These are phyloP conservation scores for Hypercompe scribonia DNA, from an alignment of 2,888 invertebrate species.

Conservation along the genomic window DNA sequence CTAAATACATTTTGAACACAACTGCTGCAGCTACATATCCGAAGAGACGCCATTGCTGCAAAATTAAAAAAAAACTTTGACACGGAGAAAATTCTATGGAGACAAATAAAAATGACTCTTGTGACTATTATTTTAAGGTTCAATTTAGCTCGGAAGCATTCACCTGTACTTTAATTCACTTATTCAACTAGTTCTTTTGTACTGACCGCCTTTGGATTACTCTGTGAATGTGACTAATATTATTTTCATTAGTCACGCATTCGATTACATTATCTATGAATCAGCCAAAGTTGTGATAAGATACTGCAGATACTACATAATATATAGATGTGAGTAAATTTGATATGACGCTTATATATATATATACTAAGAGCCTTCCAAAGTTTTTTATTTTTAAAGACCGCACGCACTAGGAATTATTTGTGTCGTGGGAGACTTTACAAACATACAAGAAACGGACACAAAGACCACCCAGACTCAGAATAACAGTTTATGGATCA, in stretches of 20 bases:
- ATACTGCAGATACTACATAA: not conserved
- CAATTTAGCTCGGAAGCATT: not conserved
- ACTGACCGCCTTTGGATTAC: not conserved
- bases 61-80: slow-evolving; percentile 34
- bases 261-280: not conserved
- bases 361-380: too few relatives aligned
- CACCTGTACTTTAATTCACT: not conserved
- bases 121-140: not conserved
- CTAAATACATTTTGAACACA: slow-evolving; percentile 89
- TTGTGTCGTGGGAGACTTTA: too few relatives aligned
- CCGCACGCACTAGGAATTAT: too few relatives aligned
- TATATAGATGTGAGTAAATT: not conserved
- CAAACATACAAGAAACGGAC: too few relatives aligned
- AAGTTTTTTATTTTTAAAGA: too few relatives aligned
- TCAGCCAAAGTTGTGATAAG: not conserved
- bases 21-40: slow-evolving; percentile 91
- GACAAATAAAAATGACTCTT: not conserved
- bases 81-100: not conserved
- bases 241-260: not conserved
- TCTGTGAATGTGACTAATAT: not conserved
- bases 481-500: too few relatives aligned
- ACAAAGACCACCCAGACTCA: too few relatives aligned
- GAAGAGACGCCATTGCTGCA: slow-evolving; percentile 93
- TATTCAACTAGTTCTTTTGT: not conserved
- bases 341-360: not conserved